Percentiles rank a stretch among this genome's conserved stretches.
Evolutionary conservation across 2,113 vertebrate genomes (phyloP).

Genomic region (Entelurus aequoreus): DNA sequence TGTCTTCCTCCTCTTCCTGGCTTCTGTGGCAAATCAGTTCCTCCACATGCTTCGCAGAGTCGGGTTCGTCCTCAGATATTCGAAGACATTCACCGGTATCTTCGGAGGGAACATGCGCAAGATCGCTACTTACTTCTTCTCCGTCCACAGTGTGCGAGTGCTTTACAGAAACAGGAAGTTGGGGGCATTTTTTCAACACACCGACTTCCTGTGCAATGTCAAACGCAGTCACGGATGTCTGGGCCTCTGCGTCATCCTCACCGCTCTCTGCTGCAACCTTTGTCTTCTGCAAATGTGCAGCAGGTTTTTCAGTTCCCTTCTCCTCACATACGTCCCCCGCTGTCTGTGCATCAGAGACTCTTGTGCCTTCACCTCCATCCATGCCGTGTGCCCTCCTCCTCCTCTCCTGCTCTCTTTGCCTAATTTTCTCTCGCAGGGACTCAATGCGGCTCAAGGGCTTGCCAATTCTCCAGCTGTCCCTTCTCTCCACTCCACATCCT

Average conservation of each 20-base stretch:
- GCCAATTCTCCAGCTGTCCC: conserved; percentile 63
- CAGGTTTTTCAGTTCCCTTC: conserved; percentile 23
- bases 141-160: conserved; percentile 35
- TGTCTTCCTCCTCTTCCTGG: conserved; percentile 34
- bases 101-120: conserved; percentile 13
- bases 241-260: conserved; percentile 55
- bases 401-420: conserved; percentile 53
- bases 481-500: conserved; percentile 46
- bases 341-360: conserved; percentile 1
- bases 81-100: conserved; percentile 17
- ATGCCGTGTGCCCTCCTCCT: conserved; percentile 19
- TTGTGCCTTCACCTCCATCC: conserved; percentile 16
- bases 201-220: conserved; percentile 68
- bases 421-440: conserved; percentile 64
- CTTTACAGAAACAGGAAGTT: conserved; percentile 70
- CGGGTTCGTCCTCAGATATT: conserved; percentile 34
- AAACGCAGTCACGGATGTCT: conserved; percentile 39
- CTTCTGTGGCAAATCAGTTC: conserved; percentile 19
- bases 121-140: conserved; percentile 51
- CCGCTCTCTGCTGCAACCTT: conserved; percentile 25
- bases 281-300: conserved; percentile 32
- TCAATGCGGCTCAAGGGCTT: conserved; percentile 68
- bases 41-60: conserved; percentile 42
- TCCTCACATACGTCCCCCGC: conserved; percentile 14
- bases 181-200: conserved; percentile 59